These are phyloP conservation scores for Nyctibius bracteatus DNA, from an alignment of 2,113 vertebrate species.

Conservation along the genomic window DNA sequence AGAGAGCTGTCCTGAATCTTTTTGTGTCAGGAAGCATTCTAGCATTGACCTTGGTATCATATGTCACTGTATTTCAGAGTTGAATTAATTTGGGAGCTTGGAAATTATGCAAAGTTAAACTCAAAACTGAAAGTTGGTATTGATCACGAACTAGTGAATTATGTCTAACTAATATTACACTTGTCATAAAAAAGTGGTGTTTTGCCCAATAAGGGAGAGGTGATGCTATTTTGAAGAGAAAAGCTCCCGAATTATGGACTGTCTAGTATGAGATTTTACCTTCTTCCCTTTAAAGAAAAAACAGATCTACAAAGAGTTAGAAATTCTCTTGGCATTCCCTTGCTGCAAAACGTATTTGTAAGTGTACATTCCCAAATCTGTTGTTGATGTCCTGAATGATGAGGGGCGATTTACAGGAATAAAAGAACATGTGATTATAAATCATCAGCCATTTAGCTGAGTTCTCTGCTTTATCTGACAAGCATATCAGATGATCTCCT, in stretches of 20 bases:
- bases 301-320: neutral
- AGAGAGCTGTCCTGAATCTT: neutral
- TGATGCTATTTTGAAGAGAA: neutral
- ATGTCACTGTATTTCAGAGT: neutral
- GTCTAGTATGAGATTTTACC: neutral
- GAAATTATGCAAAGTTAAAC: neutral
- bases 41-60: neutral
- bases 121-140: neutral
- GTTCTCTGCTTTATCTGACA: neutral
- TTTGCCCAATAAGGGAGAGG: neutral
- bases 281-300: neutral
- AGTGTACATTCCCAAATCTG: neutral
- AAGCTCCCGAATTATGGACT: neutral
- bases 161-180: neutral
- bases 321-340: neutral
- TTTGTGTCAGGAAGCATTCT: neutral
- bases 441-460: neutral
- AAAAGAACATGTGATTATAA: conserved; percentile 11
- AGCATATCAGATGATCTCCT: neutral
- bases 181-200: neutral
- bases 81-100: neutral
- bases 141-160: neutral
- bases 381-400: neutral
- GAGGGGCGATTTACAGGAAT: neutral
- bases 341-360: neutral